phyloP scores from a whole-genome alignment of 2,888 invertebrate species.

The Nowickia ferox region DNA sequence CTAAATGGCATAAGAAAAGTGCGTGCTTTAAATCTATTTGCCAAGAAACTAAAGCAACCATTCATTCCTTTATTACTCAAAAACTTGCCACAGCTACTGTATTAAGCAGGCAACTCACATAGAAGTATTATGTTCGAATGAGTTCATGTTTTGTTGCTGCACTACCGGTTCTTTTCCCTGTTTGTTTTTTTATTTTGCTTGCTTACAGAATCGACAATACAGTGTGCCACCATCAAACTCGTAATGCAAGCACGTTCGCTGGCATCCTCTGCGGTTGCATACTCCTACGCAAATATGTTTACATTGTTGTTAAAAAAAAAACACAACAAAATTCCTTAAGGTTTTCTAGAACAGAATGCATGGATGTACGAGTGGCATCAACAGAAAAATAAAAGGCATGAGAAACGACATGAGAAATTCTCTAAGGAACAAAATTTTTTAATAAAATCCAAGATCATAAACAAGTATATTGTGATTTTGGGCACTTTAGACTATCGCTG shows the following conservation, averaged over 20 bases:
- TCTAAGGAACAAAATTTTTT: background rate
- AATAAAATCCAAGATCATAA: background rate
- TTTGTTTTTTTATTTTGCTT: background rate
- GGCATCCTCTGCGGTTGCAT: conserved; percentile 13
- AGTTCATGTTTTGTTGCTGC: conserved; percentile 39
- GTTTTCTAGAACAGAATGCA: conserved; percentile 14
- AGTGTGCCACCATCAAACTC: conserved; percentile 9
- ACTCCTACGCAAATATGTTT: conserved; percentile 70
- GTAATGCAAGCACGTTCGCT: background rate
- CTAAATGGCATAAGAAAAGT: conserved; percentile 57
- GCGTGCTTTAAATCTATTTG: conserved; percentile 68
- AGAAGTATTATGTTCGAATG: conserved; percentile 17
- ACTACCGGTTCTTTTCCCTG: conserved; percentile 9
- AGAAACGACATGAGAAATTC: background rate
- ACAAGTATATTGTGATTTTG: too few relatives aligned
- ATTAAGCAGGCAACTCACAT: conserved; percentile 37
- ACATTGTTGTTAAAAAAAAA: conserved; percentile 56
- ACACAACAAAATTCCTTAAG: conserved; percentile 25
- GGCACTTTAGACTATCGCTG: too few relatives aligned
- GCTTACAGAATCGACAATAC: conserved; percentile 11
- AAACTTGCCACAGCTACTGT: conserved; percentile 54
- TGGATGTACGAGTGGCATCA: background rate
- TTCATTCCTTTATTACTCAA: conserved; percentile 36
- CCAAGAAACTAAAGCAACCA: conserved; percentile 48
- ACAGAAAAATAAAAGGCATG: too few relatives aligned